These are phyloP conservation scores for Morpho helenor DNA, from an alignment of 2,888 invertebrate genomes.

Conservation along the genomic window DNA sequence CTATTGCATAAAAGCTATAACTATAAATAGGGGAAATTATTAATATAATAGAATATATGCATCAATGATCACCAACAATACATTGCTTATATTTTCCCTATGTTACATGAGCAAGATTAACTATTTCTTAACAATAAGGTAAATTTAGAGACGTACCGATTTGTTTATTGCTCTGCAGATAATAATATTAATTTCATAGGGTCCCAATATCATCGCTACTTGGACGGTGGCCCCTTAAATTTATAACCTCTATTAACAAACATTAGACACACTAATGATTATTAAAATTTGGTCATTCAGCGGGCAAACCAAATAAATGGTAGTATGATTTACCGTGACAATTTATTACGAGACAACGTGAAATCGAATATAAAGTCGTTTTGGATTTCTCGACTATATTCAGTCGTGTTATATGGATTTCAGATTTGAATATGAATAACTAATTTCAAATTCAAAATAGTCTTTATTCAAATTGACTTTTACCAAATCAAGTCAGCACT, in stretches of 20 bases:
- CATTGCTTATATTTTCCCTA: too few relatives aligned
- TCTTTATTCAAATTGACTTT: too few relatives aligned
- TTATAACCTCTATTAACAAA: conserved; percentile 35
- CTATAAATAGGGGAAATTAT: too few relatives aligned
- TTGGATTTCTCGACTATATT: background rate
- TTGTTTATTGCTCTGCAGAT: too few relatives aligned
- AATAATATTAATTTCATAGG: background rate
- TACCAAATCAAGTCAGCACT: too few relatives aligned
- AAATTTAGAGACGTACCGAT: too few relatives aligned
- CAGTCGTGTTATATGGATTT: background rate
- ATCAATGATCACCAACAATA: too few relatives aligned
- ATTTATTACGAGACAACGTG: conserved; percentile 45
- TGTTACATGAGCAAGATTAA: too few relatives aligned
- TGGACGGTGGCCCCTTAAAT: conserved; percentile 53
- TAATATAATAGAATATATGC: too few relatives aligned
- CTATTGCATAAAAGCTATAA: too few relatives aligned
- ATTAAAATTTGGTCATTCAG: conserved; percentile 20
- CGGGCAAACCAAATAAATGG: conserved; percentile 27
- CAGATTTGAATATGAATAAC: background rate
- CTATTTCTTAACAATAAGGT: too few relatives aligned
- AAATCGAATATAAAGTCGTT: background rate
- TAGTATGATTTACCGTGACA: conserved; percentile 58
- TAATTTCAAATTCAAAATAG: too few relatives aligned
- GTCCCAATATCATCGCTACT: conserved; percentile 6
- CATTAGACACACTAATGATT: conserved; percentile 33